Evolutionary conservation across 2,888 invertebrate genomes (phyloP).

Genomic region (Sylvicola fuscatus): DNA sequence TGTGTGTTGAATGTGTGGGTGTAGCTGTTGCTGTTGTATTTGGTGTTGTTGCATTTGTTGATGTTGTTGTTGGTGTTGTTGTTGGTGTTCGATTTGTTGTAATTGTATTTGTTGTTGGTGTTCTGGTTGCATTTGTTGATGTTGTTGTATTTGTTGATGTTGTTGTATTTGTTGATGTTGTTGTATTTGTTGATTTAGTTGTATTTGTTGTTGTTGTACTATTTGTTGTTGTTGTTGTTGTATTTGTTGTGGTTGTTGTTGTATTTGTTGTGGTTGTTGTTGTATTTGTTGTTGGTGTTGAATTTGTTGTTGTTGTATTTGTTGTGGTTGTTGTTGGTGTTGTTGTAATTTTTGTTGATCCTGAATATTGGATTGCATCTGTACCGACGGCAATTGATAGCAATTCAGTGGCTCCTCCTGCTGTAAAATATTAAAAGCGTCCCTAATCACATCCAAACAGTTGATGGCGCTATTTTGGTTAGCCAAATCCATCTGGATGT

Average conservation of each 20-base stretch:
- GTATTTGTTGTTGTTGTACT: too few species aligned
- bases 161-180: too few species aligned
- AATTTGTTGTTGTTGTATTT: not conserved
- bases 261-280: not conserved
- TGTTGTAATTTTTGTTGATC: too few species aligned
- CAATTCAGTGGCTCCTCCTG: too few species aligned
- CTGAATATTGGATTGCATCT: too few species aligned
- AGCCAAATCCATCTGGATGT: too few species aligned
- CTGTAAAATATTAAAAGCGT: too few species aligned
- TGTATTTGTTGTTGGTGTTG: not conserved
- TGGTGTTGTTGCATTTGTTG: constrained; percentile 5
- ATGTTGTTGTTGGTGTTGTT: constrained; percentile 4
- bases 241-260: not conserved
- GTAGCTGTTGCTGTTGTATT: constrained; percentile 4
- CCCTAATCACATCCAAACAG: too few species aligned
- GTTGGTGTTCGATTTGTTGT: not conserved
- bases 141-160: too few species aligned
- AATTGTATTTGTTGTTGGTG: constrained; percentile 1
- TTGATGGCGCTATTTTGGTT: too few species aligned
- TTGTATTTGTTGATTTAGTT: too few species aligned
- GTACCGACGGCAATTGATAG: too few species aligned
- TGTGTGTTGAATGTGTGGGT: constrained; percentile 3
- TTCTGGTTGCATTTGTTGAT: not conserved
- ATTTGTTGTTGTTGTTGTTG: not conserved
- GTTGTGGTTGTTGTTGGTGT: not conserved